Evolutionary conservation across 2,113 vertebrate species (phyloP).

Genomic region (Symphodus melops): DNA sequence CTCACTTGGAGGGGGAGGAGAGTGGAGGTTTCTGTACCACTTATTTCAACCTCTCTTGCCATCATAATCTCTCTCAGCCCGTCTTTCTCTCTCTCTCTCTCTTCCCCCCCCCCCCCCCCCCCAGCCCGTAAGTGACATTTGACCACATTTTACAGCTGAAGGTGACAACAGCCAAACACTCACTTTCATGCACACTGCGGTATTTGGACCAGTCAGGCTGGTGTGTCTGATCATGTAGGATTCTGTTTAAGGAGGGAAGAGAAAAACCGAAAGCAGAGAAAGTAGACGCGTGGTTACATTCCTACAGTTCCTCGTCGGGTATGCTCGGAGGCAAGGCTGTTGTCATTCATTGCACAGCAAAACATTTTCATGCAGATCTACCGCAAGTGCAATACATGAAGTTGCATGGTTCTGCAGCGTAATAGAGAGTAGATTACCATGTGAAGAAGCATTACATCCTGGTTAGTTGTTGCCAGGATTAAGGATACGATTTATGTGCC

Average conservation of each 20-base stretch:
- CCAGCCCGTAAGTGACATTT: slow-evolving; percentile 62
- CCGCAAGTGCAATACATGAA: not conserved
- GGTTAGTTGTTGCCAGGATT: no score
- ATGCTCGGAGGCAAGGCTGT: not conserved
- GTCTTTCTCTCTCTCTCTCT: slow-evolving; percentile 13
- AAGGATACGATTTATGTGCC: no score
- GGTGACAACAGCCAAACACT: slow-evolving; percentile 54
- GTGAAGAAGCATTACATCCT: no score
- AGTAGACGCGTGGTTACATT: slow-evolving; percentile 26
- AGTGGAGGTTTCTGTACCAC: slow-evolving; percentile 46
- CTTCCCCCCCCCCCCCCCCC: no score
- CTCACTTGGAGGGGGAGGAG: slow-evolving; percentile 45
- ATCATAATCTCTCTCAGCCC: slow-evolving; percentile 1
- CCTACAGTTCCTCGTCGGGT: slow-evolving; percentile 5
- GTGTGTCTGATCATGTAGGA: slow-evolving; percentile 11
- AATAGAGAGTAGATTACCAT: not conserved
- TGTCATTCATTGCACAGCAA: not conserved
- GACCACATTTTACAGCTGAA: slow-evolving; percentile 72
- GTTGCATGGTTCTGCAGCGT: no score
- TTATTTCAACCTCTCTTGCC: slow-evolving; percentile 30
- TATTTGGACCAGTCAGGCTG: slow-evolving; percentile 1
- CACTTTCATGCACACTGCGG: slow-evolving; percentile 11
- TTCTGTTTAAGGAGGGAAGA: slow-evolving; percentile 22
- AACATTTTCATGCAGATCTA: not conserved
- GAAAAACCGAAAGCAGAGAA: slow-evolving; percentile 26